Percentiles rank a stretch among this genome's conserved stretches.
These are phyloP conservation scores for Nothobranchius furzeri DNA, from an alignment of 2,113 vertebrate species.

Conservation along the genomic window DNA sequence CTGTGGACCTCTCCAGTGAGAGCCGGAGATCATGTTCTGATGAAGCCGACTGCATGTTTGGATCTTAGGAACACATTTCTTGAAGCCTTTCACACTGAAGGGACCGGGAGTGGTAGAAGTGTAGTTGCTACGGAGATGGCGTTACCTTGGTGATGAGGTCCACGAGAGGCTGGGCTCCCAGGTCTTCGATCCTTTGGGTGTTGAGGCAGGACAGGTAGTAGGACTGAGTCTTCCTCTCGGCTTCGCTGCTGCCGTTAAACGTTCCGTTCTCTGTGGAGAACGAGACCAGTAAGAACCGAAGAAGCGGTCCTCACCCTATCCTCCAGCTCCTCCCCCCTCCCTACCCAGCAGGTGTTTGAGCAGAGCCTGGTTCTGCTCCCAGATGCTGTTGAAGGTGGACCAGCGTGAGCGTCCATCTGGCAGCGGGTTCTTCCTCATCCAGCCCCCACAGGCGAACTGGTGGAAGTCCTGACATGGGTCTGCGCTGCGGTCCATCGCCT, in stretches of 20 bases:
- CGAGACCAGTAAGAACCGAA: too few relatives aligned
- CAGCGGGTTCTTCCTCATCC: slow-evolving; percentile 93
- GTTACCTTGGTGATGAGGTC: slow-evolving; percentile 93
- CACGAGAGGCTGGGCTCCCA: slow-evolving; percentile 89
- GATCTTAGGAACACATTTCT: too few relatives aligned
- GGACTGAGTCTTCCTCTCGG: slow-evolving; percentile 91
- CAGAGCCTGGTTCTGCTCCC: slow-evolving; percentile 97
- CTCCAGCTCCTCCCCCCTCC: too few relatives aligned
- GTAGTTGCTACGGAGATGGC: slow-evolving; percentile 8
- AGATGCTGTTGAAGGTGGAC: slow-evolving; percentile 98
- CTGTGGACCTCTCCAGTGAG: too few relatives aligned
- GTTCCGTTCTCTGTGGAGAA: slow-evolving; percentile 84
- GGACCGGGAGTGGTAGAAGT: too few relatives aligned
- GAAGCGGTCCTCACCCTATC: too few relatives aligned
- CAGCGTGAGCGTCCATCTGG: slow-evolving; percentile 92
- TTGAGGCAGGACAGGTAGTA: slow-evolving; percentile 96
- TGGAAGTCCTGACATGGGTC: slow-evolving; percentile 98
- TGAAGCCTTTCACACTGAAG: too few relatives aligned
- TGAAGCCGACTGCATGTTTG: too few relatives aligned
- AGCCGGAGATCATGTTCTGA: too few relatives aligned
- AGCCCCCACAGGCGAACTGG: slow-evolving; percentile 94
- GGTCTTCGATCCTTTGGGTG: slow-evolving; percentile 89
- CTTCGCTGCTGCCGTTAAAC: slow-evolving; percentile 95
- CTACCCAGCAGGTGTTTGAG: slow-evolving; percentile 95
- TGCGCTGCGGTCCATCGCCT: slow-evolving; percentile 85